Percentiles rank a stretch among this genome's conserved stretches.
These are phyloP conservation scores for Trisateles emortualis DNA, from an alignment of 2,888 invertebrate genomes.

Conservation along the genomic window DNA sequence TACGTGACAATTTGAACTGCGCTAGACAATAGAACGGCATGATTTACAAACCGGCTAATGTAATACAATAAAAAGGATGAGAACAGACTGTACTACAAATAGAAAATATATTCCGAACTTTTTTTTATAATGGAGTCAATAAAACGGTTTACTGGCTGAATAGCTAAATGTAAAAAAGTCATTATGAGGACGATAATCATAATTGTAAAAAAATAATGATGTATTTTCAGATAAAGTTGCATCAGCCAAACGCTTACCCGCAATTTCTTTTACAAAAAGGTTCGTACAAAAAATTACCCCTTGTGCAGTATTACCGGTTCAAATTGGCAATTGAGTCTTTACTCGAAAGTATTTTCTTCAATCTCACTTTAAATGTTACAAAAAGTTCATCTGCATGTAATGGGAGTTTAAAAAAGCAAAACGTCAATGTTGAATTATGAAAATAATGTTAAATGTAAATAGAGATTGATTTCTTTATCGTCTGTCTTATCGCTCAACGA, in stretches of 20 bases:
- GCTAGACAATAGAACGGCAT: constrained; percentile 29
- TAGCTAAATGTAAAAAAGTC: no score
- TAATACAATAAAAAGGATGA: constrained; percentile 21
- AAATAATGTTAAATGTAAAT: constrained; percentile 30
- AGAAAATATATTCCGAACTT: constrained; percentile 14
- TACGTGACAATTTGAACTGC: constrained; percentile 24
- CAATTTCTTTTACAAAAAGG: constrained; percentile 25
- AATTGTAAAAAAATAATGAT: constrained; percentile 25
- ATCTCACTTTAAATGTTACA: constrained; percentile 4
- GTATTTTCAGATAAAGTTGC: constrained; percentile 30
- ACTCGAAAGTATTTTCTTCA: constrained; percentile 10
- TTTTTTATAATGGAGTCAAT: constrained; percentile 8
- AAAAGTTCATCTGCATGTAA: constrained; percentile 11
- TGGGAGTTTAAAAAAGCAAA: constrained; percentile 44
- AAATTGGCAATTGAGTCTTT: constrained; percentile 13
- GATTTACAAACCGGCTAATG: constrained; percentile 15
- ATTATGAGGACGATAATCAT: background rate
- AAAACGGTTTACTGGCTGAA: constrained; percentile 13
- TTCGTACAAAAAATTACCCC: constrained; percentile 10
- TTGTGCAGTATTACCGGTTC: constrained; percentile 11
- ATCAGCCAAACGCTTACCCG: constrained; percentile 28
- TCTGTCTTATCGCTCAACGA: constrained; percentile 25
- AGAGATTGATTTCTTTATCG: constrained; percentile 32
- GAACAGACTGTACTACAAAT: constrained; percentile 15
- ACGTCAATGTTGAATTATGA: constrained; percentile 14